A percentile compares a stretch with the other conserved stretches of the same genome.
These are phyloP conservation scores for Anoplolepis gracilipes DNA, from an alignment of 1,140 invertebrate genomes.

Conservation along the genomic window DNA sequence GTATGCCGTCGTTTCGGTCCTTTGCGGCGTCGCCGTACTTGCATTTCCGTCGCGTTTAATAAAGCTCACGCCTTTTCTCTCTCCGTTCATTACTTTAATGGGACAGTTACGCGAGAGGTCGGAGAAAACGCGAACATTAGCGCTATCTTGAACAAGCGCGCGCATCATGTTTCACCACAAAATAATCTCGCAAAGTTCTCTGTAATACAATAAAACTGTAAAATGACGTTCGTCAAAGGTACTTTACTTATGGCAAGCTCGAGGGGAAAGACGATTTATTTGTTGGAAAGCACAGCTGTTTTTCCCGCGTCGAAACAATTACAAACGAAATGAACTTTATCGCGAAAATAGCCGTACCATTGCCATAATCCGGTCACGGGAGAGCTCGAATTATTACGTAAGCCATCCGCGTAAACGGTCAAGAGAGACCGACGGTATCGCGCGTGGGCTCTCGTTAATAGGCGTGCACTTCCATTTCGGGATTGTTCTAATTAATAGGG, in stretches of 20 bases:
- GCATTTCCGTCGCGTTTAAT: background rate
- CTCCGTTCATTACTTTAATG: conserved; percentile 18
- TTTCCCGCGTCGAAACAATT: conserved; percentile 80
- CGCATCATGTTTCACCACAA: background rate
- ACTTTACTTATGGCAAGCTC: conserved; percentile 1
- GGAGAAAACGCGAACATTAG: background rate
- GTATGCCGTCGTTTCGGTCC: background rate
- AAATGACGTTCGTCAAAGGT: background rate
- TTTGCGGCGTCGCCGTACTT: background rate
- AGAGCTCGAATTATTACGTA: conserved; percentile 82
- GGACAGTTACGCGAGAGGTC: background rate
- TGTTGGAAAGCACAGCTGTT: conserved; percentile 82
- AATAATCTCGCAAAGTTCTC: background rate
- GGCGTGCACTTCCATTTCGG: conserved; percentile 78
- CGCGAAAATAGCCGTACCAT: conserved; percentile 79
- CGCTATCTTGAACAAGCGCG: background rate
- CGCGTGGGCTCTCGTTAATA: conserved; percentile 74
- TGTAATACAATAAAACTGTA: background rate
- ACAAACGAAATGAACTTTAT: conserved; percentile 83
- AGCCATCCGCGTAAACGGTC: conserved; percentile 78
- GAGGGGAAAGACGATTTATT: conserved; percentile 31
- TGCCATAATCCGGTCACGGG: conserved; percentile 81
- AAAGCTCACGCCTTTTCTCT: conserved; percentile 5
- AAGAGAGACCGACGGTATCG: conserved; percentile 74
- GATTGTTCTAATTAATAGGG: conserved; percentile 84